These are phyloP conservation scores for Aurelia sp. DNA, from an alignment of 30 jellyfish, hydroid and myxozoan species.

Conservation along the genomic window DNA sequence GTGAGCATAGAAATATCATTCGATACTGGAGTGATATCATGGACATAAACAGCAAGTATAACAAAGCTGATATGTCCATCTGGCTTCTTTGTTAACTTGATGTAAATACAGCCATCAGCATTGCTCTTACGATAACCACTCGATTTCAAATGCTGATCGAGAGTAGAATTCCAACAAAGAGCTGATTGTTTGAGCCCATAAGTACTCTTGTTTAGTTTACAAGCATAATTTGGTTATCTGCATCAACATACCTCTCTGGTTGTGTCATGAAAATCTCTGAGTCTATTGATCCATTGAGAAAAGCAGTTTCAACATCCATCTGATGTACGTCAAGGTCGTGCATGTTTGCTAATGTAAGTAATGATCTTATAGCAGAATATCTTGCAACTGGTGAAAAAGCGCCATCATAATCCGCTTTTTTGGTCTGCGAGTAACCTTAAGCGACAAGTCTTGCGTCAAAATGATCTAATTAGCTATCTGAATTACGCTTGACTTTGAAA, in stretches of 20 bases:
- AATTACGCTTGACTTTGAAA: constrained; percentile 42
- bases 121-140: constrained; percentile 57
- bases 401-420: constrained; percentile 43
- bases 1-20: constrained; percentile 18
- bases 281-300: constrained; percentile 67
- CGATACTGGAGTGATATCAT: constrained; percentile 47
- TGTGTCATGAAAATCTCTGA: constrained; percentile 71
- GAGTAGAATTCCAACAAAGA: constrained; percentile 64
- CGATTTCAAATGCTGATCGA: constrained; percentile 55
- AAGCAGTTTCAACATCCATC: constrained; percentile 82
- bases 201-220: constrained; percentile 54
- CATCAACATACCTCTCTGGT: constrained; percentile 68
- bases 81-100: constrained; percentile 24
- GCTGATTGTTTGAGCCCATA: constrained; percentile 82
- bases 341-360: constrained; percentile 64
- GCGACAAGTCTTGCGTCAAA: constrained; percentile 71
- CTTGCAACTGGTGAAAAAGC: constrained; percentile 68
- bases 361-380: constrained; percentile 44
- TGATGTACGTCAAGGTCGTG: constrained; percentile 73
- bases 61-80: constrained; percentile 13
- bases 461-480: constrained; percentile 31
- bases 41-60: constrained; percentile 50
- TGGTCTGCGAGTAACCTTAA: constrained; percentile 48
- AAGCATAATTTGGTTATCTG: constrained; percentile 45
- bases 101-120: constrained; percentile 70